A percentile compares a stretch with the other conserved stretches of the same genome.
Evolutionary conservation across 2,888 invertebrate species (phyloP).

Genomic region (Malachius bipustulatus): DNA sequence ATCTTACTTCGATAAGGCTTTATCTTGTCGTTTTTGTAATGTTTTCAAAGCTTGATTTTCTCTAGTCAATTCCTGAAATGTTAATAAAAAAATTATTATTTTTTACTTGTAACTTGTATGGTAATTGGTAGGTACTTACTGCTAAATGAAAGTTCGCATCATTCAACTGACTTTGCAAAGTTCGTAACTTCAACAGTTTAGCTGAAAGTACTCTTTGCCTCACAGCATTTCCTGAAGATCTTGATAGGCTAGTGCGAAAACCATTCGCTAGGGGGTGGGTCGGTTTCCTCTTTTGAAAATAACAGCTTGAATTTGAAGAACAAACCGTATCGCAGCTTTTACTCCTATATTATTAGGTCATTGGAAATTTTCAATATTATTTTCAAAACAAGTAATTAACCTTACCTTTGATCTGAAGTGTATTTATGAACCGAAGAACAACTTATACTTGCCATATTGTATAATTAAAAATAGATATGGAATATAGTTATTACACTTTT

Average conservation of each 20-base stretch:
- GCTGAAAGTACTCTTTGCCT: conserved; percentile 62
- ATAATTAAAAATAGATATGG: conserved; percentile 14
- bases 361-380: conserved; percentile 14
- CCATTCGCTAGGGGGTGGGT: conserved; percentile 32
- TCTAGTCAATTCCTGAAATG: conserved; percentile 48
- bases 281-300: conserved; percentile 32
- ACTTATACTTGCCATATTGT: conserved; percentile 24
- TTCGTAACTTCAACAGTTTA: conserved; percentile 60
- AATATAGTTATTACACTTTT: conserved; percentile 5
- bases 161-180: conserved; percentile 65
- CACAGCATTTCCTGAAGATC: conserved; percentile 24
- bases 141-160: conserved; percentile 69
- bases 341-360: no score
- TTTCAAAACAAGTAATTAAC: conserved; percentile 2
- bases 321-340: conserved; percentile 34
- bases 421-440: conserved; percentile 22
- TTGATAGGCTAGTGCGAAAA: conserved; percentile 18
- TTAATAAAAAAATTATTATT: conserved; percentile 13
- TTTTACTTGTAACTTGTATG: no score
- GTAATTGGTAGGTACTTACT: conserved; percentile 43
- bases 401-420: conserved; percentile 22
- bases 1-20: conserved; percentile 58
- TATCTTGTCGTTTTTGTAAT: conserved; percentile 68
- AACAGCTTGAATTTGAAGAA: conserved; percentile 35
- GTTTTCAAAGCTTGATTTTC: conserved; percentile 67